Evolutionary conservation across 2,888 invertebrate genomes (phyloP), one percentile per base, ranked within the genome.

Genomic region (Polia nebulosa): DNA sequence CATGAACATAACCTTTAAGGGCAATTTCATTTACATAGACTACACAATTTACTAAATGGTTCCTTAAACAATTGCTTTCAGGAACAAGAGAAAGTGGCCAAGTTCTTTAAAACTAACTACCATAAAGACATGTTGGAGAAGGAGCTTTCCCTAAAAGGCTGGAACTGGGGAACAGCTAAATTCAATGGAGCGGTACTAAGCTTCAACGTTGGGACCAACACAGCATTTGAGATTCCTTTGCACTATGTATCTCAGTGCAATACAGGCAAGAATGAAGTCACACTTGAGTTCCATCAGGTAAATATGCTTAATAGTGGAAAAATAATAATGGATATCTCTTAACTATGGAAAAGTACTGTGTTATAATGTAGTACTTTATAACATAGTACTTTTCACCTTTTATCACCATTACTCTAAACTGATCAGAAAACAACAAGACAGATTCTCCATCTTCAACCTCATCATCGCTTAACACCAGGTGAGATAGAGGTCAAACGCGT

Each of bases 91-190:
- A 99, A 99, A 90, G 96, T 99, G 52, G 97, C 98, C 0, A 98
- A 98, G 84, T 99, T 99, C 92, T 98, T 99, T 82, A 97, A 97
- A 77, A 96, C 96, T 8, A 97, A 97, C 80, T 99, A 99, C 91
- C 96, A 97, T 34, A 97, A 98, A 82, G 98, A 98, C 68, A 97
- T 99, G 97, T 95, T 98, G 55, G 99, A 98, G 86, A 98, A 98
- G 86, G 99, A 99, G 87, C 93, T 99, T 61, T 98, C 99, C 77
- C 96, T 99, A 1, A 99, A 99, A 91, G 99, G 99, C 0, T 99
- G 99, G 99, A 99, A 99, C 93, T 99, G 99, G 99, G 99, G 99
- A 34, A 98, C 98, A 0, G 99, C 99, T 0, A 98, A 98, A 84
- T 99, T 99, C 89, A 97, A 97, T 84, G 99, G 99, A 4, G 97